A percentile compares a stretch with the other conserved stretches of the same genome.
Evolutionary conservation across 2,888 invertebrate genomes (phyloP).

Genomic region (Pseudococcus viburni): DNA sequence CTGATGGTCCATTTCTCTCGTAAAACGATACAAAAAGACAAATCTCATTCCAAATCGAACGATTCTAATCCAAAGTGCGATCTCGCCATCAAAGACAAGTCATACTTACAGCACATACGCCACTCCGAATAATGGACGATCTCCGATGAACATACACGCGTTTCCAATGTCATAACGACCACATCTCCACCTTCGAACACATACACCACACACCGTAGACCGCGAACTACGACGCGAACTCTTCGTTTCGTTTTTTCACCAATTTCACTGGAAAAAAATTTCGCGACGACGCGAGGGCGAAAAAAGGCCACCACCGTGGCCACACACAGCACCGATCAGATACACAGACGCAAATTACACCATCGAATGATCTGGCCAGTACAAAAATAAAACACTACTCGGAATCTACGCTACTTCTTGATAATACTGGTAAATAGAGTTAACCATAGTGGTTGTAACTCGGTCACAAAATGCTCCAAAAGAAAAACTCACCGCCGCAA

Average conservation of each 20-base stretch:
- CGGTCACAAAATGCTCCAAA: slow-evolving; percentile 61
- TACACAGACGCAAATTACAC: not conserved
- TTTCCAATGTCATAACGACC: not conserved
- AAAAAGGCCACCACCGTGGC: not conserved
- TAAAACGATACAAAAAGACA: no score
- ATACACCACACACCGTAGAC: not conserved
- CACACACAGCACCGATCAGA: not conserved
- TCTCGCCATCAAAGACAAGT: no score
- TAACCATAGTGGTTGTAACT: slow-evolving; percentile 56
- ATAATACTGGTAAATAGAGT: slow-evolving; percentile 53
- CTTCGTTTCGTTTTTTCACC: not conserved
- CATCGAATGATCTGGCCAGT: not conserved
- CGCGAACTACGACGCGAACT: not conserved
- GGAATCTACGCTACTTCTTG: slow-evolving; percentile 19
- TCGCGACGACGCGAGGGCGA: not conserved
- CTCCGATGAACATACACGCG: not conserved
- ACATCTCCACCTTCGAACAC: not conserved
- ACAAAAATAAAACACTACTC: slow-evolving; percentile 39
- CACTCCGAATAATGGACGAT: not conserved
- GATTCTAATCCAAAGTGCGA: no score
- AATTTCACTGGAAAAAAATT: not conserved
- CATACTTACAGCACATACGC: slow-evolving; percentile 27
- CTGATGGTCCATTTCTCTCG: no score
- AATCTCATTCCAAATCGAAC: no score
- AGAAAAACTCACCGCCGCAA: slow-evolving; percentile 50